A percentile compares a stretch with the other conserved stretches of the same genome.
phyloP scores from a whole-genome alignment of 2,113 vertebrate genomes.

The Crocuta crocuta region DNA sequence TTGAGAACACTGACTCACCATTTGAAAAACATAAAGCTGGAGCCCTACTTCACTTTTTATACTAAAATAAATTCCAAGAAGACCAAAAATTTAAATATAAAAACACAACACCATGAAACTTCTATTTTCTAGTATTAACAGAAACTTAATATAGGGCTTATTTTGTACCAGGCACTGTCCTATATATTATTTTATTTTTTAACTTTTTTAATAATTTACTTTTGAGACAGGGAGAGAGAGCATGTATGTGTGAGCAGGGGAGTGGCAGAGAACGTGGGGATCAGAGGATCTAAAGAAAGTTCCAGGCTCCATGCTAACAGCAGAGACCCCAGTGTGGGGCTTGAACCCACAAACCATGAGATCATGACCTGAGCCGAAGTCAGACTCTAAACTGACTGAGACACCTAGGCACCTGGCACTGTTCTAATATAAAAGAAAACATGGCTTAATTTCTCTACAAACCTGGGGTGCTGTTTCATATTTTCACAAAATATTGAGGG shows the following conservation, averaged over 20 bases:
- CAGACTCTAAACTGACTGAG: too few species aligned
- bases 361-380: too few species aligned
- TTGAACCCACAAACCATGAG: too few species aligned
- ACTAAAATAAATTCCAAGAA: neutral
- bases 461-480: neutral
- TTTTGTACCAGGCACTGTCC: neutral
- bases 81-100: neutral
- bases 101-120: neutral
- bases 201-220: too few species aligned
- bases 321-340: too few species aligned
- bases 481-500: neutral
- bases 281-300: too few species aligned
- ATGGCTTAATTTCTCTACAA: neutral
- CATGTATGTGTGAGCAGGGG: too few species aligned
- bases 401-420: neutral
- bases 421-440: neutral
- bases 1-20: neutral
- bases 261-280: too few species aligned
- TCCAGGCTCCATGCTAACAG: too few species aligned
- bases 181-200: too few species aligned
- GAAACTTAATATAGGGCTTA: neutral
- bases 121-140: slow-evolving; percentile 6
- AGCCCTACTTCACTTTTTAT: neutral
- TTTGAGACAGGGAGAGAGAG: too few species aligned
- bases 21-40: neutral